Evolutionary conservation across 1,140 invertebrate genomes (phyloP).

Genomic region (Brachionus manjavacas): DNA sequence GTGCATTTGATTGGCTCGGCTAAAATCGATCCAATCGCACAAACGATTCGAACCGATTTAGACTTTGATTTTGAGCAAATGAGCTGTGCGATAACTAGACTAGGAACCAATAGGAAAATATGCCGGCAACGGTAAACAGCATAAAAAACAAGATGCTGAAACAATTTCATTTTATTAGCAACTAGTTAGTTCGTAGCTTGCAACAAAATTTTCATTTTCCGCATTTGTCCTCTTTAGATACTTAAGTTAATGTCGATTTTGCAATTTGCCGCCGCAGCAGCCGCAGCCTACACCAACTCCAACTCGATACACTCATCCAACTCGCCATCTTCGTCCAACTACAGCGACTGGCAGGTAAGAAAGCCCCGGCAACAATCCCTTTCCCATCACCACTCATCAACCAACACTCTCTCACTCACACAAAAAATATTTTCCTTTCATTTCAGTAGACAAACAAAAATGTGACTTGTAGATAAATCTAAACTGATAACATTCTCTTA

Average conservation of each 20-base stretch:
- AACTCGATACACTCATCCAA: not conserved
- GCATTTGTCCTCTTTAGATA: not conserved
- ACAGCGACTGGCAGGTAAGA: conserved; percentile 32
- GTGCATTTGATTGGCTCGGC: not conserved
- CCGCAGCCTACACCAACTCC: conserved; percentile 27
- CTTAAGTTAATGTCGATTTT: conserved; percentile 29
- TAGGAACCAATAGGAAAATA: not conserved
- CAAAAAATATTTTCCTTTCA: not conserved
- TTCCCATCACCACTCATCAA: not conserved
- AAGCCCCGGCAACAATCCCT: not conserved
- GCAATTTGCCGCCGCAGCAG: conserved; percentile 33
- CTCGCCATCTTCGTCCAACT: not conserved
- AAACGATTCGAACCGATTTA: not conserved
- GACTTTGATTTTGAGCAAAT: not conserved
- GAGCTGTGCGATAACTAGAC: not conserved
- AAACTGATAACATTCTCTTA: conserved; percentile 5
- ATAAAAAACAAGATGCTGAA: conserved; percentile 14
- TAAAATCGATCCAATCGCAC: not conserved
- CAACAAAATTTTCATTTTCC: not conserved
- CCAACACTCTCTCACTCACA: not conserved
- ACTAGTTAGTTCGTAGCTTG: not conserved
- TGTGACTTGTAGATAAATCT: not conserved
- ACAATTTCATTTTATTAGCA: conserved; percentile 22
- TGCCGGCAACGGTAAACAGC: not conserved
- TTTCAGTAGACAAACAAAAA: not conserved